phyloP scores from a whole-genome alignment of 2,797 vertebrate genomes.

The Aldrovandia affinis region DNA sequence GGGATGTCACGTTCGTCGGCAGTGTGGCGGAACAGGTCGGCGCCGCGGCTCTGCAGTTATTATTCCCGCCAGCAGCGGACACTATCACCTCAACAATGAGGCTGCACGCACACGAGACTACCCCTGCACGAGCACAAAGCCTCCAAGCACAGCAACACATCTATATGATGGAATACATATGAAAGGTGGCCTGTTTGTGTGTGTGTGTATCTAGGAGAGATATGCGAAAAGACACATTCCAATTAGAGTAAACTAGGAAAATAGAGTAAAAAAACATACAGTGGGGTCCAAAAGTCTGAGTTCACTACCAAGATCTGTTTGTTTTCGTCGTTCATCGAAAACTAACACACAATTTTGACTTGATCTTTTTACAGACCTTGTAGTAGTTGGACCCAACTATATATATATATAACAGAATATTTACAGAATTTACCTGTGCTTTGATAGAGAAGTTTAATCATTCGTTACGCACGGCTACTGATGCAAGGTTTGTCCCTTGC shows the following conservation, averaged over 20 bases:
- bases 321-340: too few species aligned
- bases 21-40: neutral
- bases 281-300: too few species aligned
- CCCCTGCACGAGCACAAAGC: neutral
- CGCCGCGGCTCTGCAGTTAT: slow-evolving; percentile 68
- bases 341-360: too few species aligned
- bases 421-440: neutral
- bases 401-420: too few species aligned
- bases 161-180: neutral
- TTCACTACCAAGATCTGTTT: too few species aligned
- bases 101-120: slow-evolving; percentile 28
- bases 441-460: slow-evolving; percentile 10
- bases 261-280: too few species aligned
- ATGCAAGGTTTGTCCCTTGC: neutral
- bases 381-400: too few species aligned
- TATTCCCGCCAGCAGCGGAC: slow-evolving; percentile 76
- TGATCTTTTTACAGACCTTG: too few species aligned
- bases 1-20: slow-evolving; percentile 5
- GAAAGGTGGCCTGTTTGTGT: too few species aligned
- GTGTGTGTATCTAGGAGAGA: too few species aligned
- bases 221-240: too few species aligned
- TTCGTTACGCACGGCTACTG: slow-evolving; percentile 23
- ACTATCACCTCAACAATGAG: slow-evolving; percentile 78
- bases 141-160: slow-evolving; percentile 31
- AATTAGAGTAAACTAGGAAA: too few species aligned